Percentiles rank a stretch among this genome's conserved stretches.
Conservation (phyloP, 2,888 invertebrate species). For the Drosophila greeni region DNA sequence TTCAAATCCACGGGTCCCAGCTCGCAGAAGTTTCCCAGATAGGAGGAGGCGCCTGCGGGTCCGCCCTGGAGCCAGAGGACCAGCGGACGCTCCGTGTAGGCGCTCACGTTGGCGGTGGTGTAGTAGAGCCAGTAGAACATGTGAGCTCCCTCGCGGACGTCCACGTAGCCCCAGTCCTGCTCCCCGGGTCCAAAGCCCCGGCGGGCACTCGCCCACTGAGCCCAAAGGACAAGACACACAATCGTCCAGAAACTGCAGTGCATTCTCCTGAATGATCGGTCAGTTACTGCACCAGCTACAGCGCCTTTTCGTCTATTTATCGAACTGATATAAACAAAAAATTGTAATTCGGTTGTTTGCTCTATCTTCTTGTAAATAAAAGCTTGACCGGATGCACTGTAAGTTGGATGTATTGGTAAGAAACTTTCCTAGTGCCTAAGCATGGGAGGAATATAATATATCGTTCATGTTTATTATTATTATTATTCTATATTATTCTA, state of each 20-base stretch:
- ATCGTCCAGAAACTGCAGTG: neutral
- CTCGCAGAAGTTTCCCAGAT: slow-evolving; percentile 90
- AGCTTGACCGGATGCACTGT: neutral
- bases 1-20: slow-evolving; percentile 86
- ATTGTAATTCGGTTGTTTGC: neutral
- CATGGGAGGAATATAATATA: neutral
- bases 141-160: slow-evolving; percentile 85
- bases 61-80: slow-evolving; percentile 93
- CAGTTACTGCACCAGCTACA: slow-evolving; percentile 2
- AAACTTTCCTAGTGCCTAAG: neutral
- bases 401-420: neutral
- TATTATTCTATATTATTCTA: too few relatives aligned
- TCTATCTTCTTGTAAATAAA: neutral
- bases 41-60: slow-evolving; percentile 87
- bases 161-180: slow-evolving; percentile 87
- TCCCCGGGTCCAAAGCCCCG: slow-evolving; percentile 81
- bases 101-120: slow-evolving; percentile 82
- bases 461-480: too few relatives aligned
- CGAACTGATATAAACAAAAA: neutral
- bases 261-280: slow-evolving; percentile 9
- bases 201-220: slow-evolving; percentile 9
- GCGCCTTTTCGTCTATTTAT: neutral
- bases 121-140: slow-evolving; percentile 93
- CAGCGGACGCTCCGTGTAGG: slow-evolving; percentile 84
- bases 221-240: slow-evolving; percentile 2